Conservation (phyloP, 2,888 invertebrate species). For the Mimachlamys varia region DNA sequence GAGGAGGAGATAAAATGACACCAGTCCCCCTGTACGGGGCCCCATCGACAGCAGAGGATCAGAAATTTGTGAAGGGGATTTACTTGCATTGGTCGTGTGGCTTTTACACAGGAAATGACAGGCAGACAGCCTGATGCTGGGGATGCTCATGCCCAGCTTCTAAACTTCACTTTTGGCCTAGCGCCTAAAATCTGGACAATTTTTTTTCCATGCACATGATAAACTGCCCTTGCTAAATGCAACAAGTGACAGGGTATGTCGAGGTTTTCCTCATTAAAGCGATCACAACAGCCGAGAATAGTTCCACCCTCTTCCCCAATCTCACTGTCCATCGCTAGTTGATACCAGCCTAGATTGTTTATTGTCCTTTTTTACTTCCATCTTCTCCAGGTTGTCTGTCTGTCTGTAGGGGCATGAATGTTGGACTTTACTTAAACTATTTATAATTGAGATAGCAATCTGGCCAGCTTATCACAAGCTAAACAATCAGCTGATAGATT, state of each 20-base stretch:
- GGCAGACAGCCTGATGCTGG: neutral
- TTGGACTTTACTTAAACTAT: slow-evolving; percentile 34
- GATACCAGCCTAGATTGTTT: slow-evolving; percentile 12
- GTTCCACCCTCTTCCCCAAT: neutral
- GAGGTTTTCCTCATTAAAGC: slow-evolving; percentile 21
- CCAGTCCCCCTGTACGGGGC: neutral
- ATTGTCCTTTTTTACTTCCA: slow-evolving; percentile 6
- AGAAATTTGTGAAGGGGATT: slow-evolving; percentile 23
- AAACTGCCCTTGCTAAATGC: slow-evolving; percentile 36
- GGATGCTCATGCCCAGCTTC: neutral
- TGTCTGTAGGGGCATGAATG: slow-evolving; percentile 19
- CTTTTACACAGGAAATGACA: slow-evolving; percentile 19
- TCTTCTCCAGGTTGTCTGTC: slow-evolving; percentile 29
- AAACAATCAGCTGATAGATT: slow-evolving; percentile 20
- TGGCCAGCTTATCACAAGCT: neutral
- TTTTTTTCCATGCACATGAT: slow-evolving; percentile 32
- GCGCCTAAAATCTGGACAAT: slow-evolving; percentile 32
- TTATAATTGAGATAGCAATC: slow-evolving; percentile 27
- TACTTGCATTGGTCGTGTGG: slow-evolving; percentile 28
- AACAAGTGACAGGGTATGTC: slow-evolving; percentile 31
- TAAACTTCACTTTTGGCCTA: slow-evolving; percentile 28
- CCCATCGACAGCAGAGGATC: neutral
- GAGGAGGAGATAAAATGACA: neutral
- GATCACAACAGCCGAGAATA: neutral
- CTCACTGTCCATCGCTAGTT: neutral